A percentile compares a stretch with the other conserved stretches of the same genome.
These are phyloP conservation scores for Aradophagus sp. DNA, from an alignment of 1,140 invertebrate species.

Conservation along the genomic window DNA sequence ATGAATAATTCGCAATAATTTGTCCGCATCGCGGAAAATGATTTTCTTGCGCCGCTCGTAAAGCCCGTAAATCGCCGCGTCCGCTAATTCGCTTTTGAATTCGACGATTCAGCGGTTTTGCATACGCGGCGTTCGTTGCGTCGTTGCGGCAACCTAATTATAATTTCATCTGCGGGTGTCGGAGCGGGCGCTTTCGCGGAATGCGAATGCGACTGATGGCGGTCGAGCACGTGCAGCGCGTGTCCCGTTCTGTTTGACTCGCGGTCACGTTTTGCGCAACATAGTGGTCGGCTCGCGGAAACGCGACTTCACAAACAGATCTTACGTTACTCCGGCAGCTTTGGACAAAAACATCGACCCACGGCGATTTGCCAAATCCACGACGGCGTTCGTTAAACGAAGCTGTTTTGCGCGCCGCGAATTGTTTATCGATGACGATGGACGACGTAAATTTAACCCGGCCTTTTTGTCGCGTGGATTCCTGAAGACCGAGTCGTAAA, in stretches of 20 bases:
- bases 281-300: constrained; percentile 36
- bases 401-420: constrained; percentile 15
- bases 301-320: constrained; percentile 18
- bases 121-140: constrained; percentile 42
- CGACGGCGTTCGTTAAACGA: constrained; percentile 11
- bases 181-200: constrained; percentile 43
- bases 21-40: constrained; percentile 45
- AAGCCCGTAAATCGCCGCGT: constrained; percentile 49
- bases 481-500: too few relatives aligned
- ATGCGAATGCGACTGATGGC: constrained; percentile 56
- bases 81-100: constrained; percentile 57
- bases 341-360: constrained; percentile 12
- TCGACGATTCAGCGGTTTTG: constrained; percentile 46
- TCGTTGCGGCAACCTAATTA: constrained; percentile 62
- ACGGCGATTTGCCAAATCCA: constrained; percentile 41
- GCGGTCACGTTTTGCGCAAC: constrained; percentile 68
- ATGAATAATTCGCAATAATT: constrained; percentile 56
- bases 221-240: constrained; percentile 63
- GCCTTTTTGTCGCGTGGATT: too few relatives aligned
- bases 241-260: constrained; percentile 64
- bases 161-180: constrained; percentile 63
- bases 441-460: background rate
- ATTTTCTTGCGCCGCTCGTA: constrained; percentile 49
- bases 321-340: constrained; percentile 21
- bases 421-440: constrained; percentile 38